phyloP scores from a whole-genome alignment of 2,888 invertebrate genomes.

The Trachelus tabidus region DNA sequence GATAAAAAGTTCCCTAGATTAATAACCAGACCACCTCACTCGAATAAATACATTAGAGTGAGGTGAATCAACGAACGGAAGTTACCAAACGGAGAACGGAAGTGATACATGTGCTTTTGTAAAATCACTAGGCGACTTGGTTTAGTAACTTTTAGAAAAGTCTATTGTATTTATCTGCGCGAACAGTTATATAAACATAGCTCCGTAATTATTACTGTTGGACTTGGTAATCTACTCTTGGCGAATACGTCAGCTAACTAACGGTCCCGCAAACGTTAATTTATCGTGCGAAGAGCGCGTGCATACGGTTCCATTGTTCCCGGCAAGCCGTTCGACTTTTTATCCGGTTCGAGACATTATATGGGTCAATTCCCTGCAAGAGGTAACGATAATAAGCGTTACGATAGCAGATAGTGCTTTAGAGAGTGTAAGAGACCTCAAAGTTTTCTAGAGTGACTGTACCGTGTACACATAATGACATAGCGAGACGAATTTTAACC shows the following conservation, averaged over 20 bases:
- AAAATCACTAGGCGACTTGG: neutral
- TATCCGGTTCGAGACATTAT: neutral
- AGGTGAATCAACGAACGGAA: neutral
- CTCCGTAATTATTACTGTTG: neutral
- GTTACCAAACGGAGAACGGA: neutral
- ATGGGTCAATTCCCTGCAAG: neutral
- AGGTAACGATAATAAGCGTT: neutral
- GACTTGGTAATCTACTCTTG: neutral
- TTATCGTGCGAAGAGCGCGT: constrained; percentile 2
- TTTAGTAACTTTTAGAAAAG: neutral
- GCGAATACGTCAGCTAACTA: neutral
- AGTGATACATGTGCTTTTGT: neutral
- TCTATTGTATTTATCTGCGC: neutral
- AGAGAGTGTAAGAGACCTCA: neutral
- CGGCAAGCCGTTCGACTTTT: neutral
- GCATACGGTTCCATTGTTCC: constrained; percentile 1
- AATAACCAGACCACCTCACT: neutral
- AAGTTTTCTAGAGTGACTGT: neutral
- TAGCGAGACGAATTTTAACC: neutral
- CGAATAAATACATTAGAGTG: neutral
- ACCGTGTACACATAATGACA: neutral
- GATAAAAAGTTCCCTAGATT: neutral
- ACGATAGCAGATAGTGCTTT: neutral
- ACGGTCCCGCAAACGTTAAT: constrained; percentile 4
- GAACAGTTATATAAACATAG: neutral